phyloP scores from a whole-genome alignment of 2,888 invertebrate species.

The Drosophila borborema region DNA sequence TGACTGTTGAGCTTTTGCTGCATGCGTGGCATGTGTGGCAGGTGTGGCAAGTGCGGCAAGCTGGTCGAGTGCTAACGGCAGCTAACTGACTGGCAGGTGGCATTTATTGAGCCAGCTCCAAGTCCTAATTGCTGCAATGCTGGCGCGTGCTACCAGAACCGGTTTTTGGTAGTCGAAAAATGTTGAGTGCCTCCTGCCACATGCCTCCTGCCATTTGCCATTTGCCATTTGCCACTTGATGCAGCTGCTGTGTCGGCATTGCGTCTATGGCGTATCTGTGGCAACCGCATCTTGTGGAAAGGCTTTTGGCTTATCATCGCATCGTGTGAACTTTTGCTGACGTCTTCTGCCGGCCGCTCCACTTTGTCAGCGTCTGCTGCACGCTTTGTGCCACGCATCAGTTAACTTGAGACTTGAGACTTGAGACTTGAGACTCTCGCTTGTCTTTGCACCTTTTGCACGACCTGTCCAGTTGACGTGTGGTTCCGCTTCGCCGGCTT shows the following conservation, averaged over 20 bases:
- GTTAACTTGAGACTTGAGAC: conserved; percentile 37
- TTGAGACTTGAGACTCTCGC: background rate
- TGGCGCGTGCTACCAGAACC: conserved; percentile 53
- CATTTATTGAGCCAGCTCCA: conserved; percentile 29
- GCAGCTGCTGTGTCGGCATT: conserved; percentile 30
- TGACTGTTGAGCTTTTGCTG: conserved; percentile 37
- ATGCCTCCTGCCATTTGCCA: conserved; percentile 2
- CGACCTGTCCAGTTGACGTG: conserved; percentile 74
- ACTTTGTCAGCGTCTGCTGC: conserved; percentile 26
- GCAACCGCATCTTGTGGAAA: conserved; percentile 48
- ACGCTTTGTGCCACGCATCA: conserved; percentile 66
- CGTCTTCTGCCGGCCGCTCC: conserved; percentile 1
- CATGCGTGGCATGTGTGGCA: conserved; percentile 20
- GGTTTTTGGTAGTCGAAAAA: conserved; percentile 36
- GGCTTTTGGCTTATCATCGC: conserved; percentile 51
- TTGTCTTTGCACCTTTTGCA: conserved; percentile 43
- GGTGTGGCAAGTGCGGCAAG: conserved; percentile 28
- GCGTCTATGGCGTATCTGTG: conserved; percentile 18
- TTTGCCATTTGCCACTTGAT: conserved; percentile 7
- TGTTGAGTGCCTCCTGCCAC: conserved; percentile 10
- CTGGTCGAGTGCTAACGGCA: background rate
- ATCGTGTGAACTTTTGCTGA: conserved; percentile 67
- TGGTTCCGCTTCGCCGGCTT: conserved; percentile 70
- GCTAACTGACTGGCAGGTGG: conserved; percentile 23
- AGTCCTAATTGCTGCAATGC: conserved; percentile 40